Base-by-base conservation (phyloP, 2,888 invertebrate species). In the Leptinotarsa juncta region DNA sequence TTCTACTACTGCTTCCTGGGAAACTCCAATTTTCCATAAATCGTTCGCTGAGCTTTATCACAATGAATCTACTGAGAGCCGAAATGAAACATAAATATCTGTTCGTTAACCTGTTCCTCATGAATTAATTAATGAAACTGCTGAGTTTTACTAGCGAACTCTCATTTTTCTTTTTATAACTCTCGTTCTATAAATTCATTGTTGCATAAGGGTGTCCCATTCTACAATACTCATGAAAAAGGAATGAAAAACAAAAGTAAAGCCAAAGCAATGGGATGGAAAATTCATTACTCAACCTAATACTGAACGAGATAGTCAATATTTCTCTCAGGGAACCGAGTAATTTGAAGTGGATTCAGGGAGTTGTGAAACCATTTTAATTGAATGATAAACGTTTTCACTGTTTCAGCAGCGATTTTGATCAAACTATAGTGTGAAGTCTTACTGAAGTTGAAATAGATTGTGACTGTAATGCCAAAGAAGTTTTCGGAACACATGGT, bases 291-390 rank as follows among this genome's bases (percentile, higher is more conserved):
- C 42, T 62, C 42, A n/a, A 42, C n/a, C 62, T n/a, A 74, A 74
- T 77, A 76, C 74, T 75, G 77, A 76, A 77, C 75, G 74, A 73
- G 71, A 62, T 62, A 70, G 77, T 77, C 76, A 78, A 79, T 76
- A 79, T 79, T 77, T 74, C 73, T 66, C 68, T 51, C 48, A 67
- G 57, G 4, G 16, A 57, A 67, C 18, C 57, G 65, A 23, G 18
- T 57, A 3, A 49, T 26, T 66, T 20, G 55, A 65, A 66, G 62
- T 23, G 23, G 26, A 57, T 16, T 62, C 42, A 7, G 12, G 42
- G 32, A 62, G 62, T 62, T 62, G 26, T 62, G 3, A 14, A 62
- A 62, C 32, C 62, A 42, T 62, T 62, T 62, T 42, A 62, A 62
- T 42, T 32, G 32, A 62, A 62, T 42, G 62, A 10, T 62, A 12